A percentile compares a stretch with the other conserved stretches of the same genome.
Conservation (phyloP, 2,888 invertebrate species). For the Orthosia incerta region DNA sequence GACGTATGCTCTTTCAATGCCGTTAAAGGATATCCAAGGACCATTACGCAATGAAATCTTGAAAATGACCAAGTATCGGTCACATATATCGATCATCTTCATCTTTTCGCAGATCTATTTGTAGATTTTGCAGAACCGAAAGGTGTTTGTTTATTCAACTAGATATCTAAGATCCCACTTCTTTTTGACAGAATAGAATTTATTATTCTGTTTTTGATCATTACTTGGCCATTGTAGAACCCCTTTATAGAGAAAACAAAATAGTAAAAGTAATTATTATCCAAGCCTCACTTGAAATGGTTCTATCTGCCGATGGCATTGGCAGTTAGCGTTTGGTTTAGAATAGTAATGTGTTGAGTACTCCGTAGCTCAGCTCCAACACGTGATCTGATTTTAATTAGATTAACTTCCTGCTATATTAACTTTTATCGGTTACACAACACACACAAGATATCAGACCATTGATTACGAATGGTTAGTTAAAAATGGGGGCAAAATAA, state of each 20-base stretch:
- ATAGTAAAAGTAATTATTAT: constrained; percentile 20
- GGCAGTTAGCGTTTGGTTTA: constrained; percentile 39
- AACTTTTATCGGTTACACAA: constrained; percentile 42
- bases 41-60: neutral
- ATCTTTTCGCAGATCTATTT: neutral
- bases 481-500: neutral
- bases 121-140: neutral
- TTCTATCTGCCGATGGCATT: constrained; percentile 51
- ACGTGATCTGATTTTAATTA: constrained; percentile 77
- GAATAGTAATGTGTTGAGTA: constrained; percentile 63
- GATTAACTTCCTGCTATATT: constrained; percentile 72
- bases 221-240: neutral
- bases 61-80: no score
- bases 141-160: neutral
- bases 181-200: neutral
- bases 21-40: constrained; percentile 41
- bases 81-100: neutral
- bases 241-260: neutral
- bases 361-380: constrained; percentile 52
- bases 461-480: constrained; percentile 11
- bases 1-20: constrained; percentile 35
- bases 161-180: neutral
- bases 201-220: constrained; percentile 7
- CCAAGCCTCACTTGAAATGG: constrained; percentile 39
- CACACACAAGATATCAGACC: constrained; percentile 13